phyloP scores from a whole-genome alignment of 2,113 vertebrate species.

The Hystrix brachyura region DNA sequence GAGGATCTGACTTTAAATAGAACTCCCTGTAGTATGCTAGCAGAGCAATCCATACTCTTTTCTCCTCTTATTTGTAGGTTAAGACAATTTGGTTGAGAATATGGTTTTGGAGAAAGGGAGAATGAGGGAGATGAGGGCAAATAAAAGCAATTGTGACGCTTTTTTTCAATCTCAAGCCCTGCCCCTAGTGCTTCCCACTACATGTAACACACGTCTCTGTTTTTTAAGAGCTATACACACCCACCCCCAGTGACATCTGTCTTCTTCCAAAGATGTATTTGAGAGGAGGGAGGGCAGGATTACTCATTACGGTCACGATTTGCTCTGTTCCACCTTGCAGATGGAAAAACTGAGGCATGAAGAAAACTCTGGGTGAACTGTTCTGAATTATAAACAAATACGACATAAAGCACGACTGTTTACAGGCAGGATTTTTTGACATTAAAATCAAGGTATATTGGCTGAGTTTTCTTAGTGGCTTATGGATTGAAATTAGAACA shows the following conservation, averaged over 20 bases:
- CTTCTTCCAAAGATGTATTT: slow-evolving; percentile 71
- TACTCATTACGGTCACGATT: slow-evolving; percentile 41
- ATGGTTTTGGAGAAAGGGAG: neutral
- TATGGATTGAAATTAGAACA: neutral
- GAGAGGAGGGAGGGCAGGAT: slow-evolving; percentile 3
- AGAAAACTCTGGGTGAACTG: neutral
- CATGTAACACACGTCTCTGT: slow-evolving; percentile 64
- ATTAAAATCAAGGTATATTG: neutral
- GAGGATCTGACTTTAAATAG: neutral
- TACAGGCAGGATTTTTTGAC: neutral
- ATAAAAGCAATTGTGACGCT: neutral
- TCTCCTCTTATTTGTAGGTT: neutral
- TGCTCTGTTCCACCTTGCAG: slow-evolving; percentile 52
- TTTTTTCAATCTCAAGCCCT: slow-evolving; percentile 6
- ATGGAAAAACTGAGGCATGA: slow-evolving; percentile 61
- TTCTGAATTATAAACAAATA: neutral
- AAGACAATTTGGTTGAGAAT: neutral
- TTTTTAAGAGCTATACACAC: slow-evolving; percentile 59
- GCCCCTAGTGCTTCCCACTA: slow-evolving; percentile 20
- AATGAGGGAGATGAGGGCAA: neutral
- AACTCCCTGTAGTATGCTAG: neutral
- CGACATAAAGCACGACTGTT: neutral
- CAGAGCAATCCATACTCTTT: neutral
- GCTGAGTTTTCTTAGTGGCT: neutral
- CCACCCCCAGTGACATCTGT: slow-evolving; percentile 66